Evolutionary conservation across 1,140 invertebrate species (phyloP).

Genomic region (Stegodyphus dumicola): DNA sequence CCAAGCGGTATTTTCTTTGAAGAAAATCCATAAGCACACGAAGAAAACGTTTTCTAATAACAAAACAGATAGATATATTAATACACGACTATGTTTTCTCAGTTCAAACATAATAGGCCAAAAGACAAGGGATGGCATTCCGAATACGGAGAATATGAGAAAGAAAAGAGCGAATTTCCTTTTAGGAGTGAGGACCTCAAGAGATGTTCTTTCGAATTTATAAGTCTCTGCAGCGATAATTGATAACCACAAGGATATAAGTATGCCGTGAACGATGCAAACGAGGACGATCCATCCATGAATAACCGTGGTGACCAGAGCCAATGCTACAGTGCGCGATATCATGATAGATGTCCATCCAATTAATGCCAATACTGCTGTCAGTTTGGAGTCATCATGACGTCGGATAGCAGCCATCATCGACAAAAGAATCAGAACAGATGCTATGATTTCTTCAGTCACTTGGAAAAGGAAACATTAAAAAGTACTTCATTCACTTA

Average conservation of each 20-base stretch:
- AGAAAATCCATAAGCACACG: conserved; percentile 56
- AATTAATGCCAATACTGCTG: conserved; percentile 61
- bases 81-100: conserved; percentile 61
- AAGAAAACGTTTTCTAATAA: conserved; percentile 62
- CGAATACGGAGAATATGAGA: conserved; percentile 64
- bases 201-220: not conserved
- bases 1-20: conserved; percentile 21
- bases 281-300: conserved; percentile 54
- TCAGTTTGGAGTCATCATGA: conserved; percentile 64
- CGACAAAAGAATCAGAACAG: conserved; percentile 62
- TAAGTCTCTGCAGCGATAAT: conserved; percentile 46
- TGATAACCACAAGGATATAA: conserved; percentile 62
- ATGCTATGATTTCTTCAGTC: conserved; percentile 62
- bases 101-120: conserved; percentile 66
- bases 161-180: conserved; percentile 24
- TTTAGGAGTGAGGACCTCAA: conserved; percentile 3
- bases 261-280: conserved; percentile 60
- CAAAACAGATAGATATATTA: conserved; percentile 62
- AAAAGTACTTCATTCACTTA: not conserved
- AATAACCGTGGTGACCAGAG: conserved; percentile 60
- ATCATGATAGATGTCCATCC: conserved; percentile 64
- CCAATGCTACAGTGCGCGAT: conserved; percentile 63
- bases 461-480: conserved; percentile 35
- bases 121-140: conserved; percentile 64
- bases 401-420: conserved; percentile 63